Conservation (phyloP, 2,888 invertebrate genomes). For the Pachymerium ferrugineum region DNA sequence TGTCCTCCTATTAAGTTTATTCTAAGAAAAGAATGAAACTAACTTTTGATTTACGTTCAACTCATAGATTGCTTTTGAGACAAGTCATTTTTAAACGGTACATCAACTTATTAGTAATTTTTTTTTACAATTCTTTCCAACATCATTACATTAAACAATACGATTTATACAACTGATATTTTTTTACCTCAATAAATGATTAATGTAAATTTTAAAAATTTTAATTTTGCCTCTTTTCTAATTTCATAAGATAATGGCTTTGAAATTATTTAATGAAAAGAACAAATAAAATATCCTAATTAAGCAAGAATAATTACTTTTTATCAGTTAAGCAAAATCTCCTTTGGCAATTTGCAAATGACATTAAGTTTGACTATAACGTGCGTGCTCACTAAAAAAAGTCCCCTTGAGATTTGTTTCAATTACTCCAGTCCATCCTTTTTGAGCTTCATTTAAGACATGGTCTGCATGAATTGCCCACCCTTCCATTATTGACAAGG, state of each 20-base stretch:
- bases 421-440: constrained; percentile 53
- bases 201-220: neutral
- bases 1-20: neutral
- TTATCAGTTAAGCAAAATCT: constrained; percentile 2
- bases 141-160: neutral
- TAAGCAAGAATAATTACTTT: neutral
- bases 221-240: neutral
- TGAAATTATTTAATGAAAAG: neutral
- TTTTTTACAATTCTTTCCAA: neutral
- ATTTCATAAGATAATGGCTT: too few species aligned
- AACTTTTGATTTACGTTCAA: neutral
- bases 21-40: neutral
- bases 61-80: neutral
- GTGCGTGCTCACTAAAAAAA: constrained; percentile 45
- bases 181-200: neutral
- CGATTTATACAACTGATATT: neutral
- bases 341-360: neutral
- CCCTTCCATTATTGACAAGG: constrained; percentile 52
- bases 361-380: neutral
- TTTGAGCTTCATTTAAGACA: constrained; percentile 47
- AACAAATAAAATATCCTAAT: too few species aligned
- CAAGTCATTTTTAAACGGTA: neutral
- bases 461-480: constrained; percentile 50
- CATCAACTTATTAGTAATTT: neutral
- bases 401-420: constrained; percentile 54